These are phyloP conservation scores for Panurus biarmicus DNA, from an alignment of 2,113 vertebrate species.

Conservation along the genomic window DNA sequence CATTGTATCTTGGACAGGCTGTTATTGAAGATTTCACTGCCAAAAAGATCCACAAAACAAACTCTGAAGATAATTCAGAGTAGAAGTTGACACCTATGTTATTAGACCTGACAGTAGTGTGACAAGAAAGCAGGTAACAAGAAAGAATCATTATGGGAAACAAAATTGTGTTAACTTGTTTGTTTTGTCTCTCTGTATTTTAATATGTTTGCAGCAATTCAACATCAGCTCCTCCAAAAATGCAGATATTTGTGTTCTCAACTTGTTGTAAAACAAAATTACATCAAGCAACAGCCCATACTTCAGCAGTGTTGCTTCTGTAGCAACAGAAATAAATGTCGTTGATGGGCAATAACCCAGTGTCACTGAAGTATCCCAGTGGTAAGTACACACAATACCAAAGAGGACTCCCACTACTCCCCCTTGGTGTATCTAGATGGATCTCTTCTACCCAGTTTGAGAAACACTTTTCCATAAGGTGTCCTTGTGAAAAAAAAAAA, in stretches of 20 bases:
- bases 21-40: constrained; percentile 24
- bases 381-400: fast-evolving
- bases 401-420: background rate
- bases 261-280: constrained; percentile 1
- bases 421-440: background rate
- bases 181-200: constrained; percentile 1
- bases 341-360: background rate
- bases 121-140: constrained; percentile 13
- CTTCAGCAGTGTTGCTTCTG: background rate
- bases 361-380: background rate
- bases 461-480: background rate
- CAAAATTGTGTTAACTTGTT: background rate
- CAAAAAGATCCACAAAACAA: background rate
- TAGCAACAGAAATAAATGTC: background rate
- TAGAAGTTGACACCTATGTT: constrained; percentile 4
- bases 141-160: background rate
- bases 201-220: background rate
- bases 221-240: background rate
- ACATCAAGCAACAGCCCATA: background rate
- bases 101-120: constrained; percentile 30
- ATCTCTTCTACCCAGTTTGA: background rate
- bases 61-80: background rate
- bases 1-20: constrained; percentile 25
- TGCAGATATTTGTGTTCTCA: background rate
- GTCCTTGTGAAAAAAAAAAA: background rate